Conservation (phyloP, 53 echinoderm and acorn worm species). For the Astropecten irregularis region DNA sequence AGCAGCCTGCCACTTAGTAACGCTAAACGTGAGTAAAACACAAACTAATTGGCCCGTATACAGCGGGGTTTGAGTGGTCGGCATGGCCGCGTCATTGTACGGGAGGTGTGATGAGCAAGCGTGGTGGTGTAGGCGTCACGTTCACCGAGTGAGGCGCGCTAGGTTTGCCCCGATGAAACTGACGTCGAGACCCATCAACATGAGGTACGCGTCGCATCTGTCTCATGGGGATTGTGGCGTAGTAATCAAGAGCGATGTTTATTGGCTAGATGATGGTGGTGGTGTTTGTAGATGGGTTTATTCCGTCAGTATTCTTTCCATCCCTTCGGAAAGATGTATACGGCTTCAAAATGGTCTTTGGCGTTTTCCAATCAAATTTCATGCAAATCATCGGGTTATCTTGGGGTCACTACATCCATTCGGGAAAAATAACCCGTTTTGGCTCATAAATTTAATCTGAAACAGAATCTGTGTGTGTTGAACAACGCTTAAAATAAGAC, state of each 20-base stretch:
- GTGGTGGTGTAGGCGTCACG: conserved; percentile 47
- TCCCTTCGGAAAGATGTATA: no score
- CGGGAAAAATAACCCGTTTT: no score
- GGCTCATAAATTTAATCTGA: no score
- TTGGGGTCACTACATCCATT: no score
- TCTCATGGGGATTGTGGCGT: neutral
- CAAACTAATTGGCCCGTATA: conserved; percentile 39
- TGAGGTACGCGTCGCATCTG: neutral
- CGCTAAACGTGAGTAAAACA: conserved; percentile 61
- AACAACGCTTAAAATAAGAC: no score
- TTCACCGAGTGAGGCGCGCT: conserved; percentile 33
- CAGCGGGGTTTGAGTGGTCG: neutral
- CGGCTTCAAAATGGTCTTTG: no score
- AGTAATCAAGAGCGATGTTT: conserved; percentile 12
- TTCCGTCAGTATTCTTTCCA: no score
- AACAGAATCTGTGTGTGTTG: no score
- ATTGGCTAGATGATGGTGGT: no score
- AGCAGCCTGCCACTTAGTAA: conserved; percentile 50
- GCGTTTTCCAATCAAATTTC: no score
- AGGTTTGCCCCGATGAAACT: conserved; percentile 8
- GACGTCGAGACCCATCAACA: neutral
- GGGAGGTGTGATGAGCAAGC: conserved; percentile 36
- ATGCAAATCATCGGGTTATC: no score
- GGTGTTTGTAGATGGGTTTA: no score
- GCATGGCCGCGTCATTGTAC: neutral